Percentiles rank a stretch among this genome's conserved stretches.
Evolutionary conservation across 2,888 invertebrate species (phyloP).

Genomic region (Monopis laevigella): DNA sequence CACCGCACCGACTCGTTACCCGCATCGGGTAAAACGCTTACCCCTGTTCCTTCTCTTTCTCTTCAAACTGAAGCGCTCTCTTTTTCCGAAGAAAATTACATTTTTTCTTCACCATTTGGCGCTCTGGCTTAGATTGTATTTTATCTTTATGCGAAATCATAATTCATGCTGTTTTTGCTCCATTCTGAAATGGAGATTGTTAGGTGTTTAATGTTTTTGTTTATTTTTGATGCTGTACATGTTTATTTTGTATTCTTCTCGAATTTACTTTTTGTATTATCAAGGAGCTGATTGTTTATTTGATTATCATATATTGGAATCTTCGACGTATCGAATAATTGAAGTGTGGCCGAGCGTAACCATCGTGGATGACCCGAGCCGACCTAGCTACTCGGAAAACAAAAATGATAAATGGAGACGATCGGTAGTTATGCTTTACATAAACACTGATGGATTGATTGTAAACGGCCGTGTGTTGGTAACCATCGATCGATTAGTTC

Average conservation of each 20-base stretch:
- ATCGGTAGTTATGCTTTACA: conserved; percentile 60
- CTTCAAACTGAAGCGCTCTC: conserved; percentile 32
- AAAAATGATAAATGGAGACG: conserved; percentile 62
- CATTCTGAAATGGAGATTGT: conserved; percentile 36
- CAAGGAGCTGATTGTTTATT: too few relatives aligned
- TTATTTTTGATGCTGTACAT: too few relatives aligned
- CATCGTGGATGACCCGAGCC: conserved; percentile 4
- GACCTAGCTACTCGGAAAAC: conserved; percentile 51
- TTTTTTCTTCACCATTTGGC: conserved; percentile 58
- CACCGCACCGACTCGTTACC: conserved; percentile 14
- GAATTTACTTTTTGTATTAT: too few relatives aligned
- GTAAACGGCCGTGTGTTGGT: conserved; percentile 47
- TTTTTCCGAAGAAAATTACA: conserved; percentile 45
- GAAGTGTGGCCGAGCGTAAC: conserved; percentile 5
- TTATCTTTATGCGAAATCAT: conserved; percentile 64
- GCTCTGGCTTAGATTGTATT: conserved; percentile 59
- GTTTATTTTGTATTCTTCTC: too few relatives aligned
- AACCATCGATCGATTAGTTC: conserved; percentile 61
- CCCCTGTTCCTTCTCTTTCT: conserved; percentile 38
- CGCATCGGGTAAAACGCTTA: conserved; percentile 19
- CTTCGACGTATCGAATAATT: conserved; percentile 4
- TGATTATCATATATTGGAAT: too few relatives aligned
- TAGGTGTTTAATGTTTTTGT: conserved; percentile 34
- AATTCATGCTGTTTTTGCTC: conserved; percentile 58
- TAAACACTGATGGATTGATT: conserved; percentile 65